Evolutionary conservation across 1,140 invertebrate species (phyloP).

Genomic region (Thaumatotibia leucotreta): DNA sequence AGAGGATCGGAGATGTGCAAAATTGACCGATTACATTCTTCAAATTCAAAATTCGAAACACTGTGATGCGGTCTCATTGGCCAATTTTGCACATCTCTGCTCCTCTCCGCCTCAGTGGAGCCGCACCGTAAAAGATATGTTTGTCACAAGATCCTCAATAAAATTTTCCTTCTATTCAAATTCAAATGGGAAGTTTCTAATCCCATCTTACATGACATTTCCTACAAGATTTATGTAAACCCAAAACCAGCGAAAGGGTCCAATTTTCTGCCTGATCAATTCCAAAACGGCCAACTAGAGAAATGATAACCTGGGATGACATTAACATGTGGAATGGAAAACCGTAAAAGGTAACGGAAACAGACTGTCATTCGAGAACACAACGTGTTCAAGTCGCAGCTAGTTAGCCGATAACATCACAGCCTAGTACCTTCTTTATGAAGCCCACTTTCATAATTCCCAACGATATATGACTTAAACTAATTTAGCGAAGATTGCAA

Average conservation of each 20-base stretch:
- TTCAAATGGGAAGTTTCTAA: too few species aligned
- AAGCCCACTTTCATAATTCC: slow-evolving; percentile 53
- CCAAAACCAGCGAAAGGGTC: background rate
- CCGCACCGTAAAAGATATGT: too few species aligned
- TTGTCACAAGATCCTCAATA: too few species aligned
- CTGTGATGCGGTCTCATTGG: too few species aligned
- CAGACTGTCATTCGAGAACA: slow-evolving; percentile 48
- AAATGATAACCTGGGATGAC: slow-evolving; percentile 12
- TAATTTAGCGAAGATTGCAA: slow-evolving; percentile 48
- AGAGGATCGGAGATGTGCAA: too few species aligned
- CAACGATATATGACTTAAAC: slow-evolving; percentile 47
- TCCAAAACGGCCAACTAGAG: background rate
- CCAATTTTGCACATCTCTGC: too few species aligned
- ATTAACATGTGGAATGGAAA: slow-evolving; percentile 13
- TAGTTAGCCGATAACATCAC: slow-evolving; percentile 63
- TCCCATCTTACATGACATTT: background rate
- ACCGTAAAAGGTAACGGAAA: slow-evolving; percentile 24
- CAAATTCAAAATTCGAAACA: too few species aligned
- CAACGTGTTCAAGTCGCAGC: slow-evolving; percentile 41
- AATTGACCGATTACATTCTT: too few species aligned
- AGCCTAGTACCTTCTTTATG: slow-evolving; percentile 54
- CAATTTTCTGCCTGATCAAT: background rate
- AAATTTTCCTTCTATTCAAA: too few species aligned
- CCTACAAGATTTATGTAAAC: slow-evolving; percentile 31
- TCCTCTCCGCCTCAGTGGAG: too few species aligned